These are phyloP conservation scores for Latrodectus geometricus DNA, from an alignment of 1,140 invertebrate genomes.

Conservation along the genomic window DNA sequence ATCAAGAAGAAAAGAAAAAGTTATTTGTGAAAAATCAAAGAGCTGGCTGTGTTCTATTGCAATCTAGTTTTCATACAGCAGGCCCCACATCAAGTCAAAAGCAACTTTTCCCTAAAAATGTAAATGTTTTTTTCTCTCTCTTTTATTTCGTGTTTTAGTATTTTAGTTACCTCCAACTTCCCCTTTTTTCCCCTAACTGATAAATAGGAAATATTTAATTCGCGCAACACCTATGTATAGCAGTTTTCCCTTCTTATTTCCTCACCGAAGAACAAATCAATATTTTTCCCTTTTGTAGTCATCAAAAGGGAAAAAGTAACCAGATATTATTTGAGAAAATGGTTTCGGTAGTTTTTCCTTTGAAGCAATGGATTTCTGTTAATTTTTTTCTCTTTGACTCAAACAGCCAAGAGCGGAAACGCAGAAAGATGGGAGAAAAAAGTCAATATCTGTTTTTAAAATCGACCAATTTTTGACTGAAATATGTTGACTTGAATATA, in stretches of 20 bases:
- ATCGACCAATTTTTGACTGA: not conserved
- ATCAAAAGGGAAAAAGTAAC: slow-evolving; percentile 60
- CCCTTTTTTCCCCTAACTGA: not conserved
- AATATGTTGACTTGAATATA: not conserved
- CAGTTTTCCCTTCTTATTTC: slow-evolving; percentile 2
- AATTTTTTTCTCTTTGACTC: slow-evolving; percentile 41
- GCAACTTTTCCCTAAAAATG: slow-evolving; percentile 22
- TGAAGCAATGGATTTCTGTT: slow-evolving; percentile 60
- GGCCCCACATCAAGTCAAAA: not conserved
- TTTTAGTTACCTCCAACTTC: slow-evolving; percentile 12
- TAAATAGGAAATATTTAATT: slow-evolving; percentile 62
- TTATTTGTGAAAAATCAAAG: slow-evolving; percentile 51
- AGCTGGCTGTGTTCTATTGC: slow-evolving; percentile 17
- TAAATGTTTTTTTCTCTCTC: slow-evolving; percentile 49
- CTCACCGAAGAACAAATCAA: slow-evolving; percentile 29
- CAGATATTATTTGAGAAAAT: slow-evolving; percentile 62
- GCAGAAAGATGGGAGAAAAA: not conserved
- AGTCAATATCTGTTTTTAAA: slow-evolving; percentile 1
- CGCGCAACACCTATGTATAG: slow-evolving; percentile 41
- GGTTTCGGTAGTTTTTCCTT: slow-evolving; percentile 53
- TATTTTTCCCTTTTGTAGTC: slow-evolving; percentile 49
- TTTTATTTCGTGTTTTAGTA: slow-evolving; percentile 15
- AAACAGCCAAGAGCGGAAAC: not conserved
- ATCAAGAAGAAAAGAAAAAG: slow-evolving; percentile 17
- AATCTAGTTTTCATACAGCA: slow-evolving; percentile 22